phyloP scores from a whole-genome alignment of 64 coral and sea anemone species.

The Montipora efflorescens region DNA sequence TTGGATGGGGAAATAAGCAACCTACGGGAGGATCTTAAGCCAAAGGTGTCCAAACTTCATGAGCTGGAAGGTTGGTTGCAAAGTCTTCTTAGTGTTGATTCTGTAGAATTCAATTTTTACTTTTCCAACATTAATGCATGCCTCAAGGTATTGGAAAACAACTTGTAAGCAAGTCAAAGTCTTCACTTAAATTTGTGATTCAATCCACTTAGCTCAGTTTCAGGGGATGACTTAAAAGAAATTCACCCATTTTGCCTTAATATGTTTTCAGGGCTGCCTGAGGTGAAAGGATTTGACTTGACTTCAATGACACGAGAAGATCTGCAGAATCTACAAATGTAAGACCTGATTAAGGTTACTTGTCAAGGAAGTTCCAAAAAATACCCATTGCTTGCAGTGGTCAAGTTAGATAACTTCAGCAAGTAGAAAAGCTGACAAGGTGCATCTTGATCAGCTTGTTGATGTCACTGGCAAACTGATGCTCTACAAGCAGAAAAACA shows the following conservation, averaged over 20 bases:
- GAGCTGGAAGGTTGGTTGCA: conserved; percentile 77
- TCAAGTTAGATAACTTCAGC: background rate
- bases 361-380: background rate
- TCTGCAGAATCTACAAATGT: conserved; percentile 28
- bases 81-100: background rate
- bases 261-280: conserved; percentile 59
- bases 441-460: background rate
- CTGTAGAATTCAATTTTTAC: background rate
- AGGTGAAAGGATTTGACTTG: conserved; percentile 86
- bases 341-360: background rate
- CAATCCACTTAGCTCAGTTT: too few species aligned
- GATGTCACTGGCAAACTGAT: background rate
- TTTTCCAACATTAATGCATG: too few species aligned
- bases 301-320: conserved; percentile 69
- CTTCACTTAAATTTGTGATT: too few species aligned
- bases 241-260: too few species aligned
- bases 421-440: background rate
- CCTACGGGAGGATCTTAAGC: conserved; percentile 75
- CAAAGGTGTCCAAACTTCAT: conserved; percentile 89
- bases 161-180: too few species aligned
- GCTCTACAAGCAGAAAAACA: background rate
- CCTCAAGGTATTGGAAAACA: too few species aligned
- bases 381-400: background rate
- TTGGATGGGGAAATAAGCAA: conserved; percentile 72
- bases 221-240: too few species aligned